A percentile compares a stretch with the other conserved stretches of the same genome.
Evolutionary conservation across 2,797 vertebrate species (phyloP).

Genomic region (Anguilla marmorata): DNA sequence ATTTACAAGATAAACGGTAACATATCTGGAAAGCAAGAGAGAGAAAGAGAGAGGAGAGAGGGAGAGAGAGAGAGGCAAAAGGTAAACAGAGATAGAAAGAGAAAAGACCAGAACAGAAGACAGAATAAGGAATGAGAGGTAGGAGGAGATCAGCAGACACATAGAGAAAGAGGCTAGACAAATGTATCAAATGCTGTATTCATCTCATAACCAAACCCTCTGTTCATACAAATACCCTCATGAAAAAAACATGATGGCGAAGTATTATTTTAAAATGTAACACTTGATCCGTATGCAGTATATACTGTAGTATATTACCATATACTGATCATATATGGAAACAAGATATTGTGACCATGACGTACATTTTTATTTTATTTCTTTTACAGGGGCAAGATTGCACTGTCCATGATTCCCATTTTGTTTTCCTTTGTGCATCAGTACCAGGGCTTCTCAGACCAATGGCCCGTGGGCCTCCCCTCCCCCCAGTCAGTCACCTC

Average conservation of each 20-base stretch:
- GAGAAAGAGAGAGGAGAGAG: no score
- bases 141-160: neutral
- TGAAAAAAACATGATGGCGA: neutral
- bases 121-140: no score
- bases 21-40: no score
- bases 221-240: neutral
- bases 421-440: neutral
- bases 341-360: no score
- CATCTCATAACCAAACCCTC: neutral
- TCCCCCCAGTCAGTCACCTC: slow-evolving; percentile 74
- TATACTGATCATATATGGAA: neutral
- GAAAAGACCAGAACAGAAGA: no score
- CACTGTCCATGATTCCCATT: no score
- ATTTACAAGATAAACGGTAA: no score
- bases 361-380: neutral
- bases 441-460: neutral
- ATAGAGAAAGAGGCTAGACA: neutral
- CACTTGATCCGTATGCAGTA: neutral
- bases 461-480: neutral
- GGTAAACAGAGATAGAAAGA: no score
- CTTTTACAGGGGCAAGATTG: no score
- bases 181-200: neutral
- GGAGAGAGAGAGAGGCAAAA: no score
- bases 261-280: neutral
- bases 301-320: neutral